These are phyloP conservation scores for Lepidocyrtoides sp. DNA, from an alignment of 2,888 invertebrate species.

Conservation along the genomic window DNA sequence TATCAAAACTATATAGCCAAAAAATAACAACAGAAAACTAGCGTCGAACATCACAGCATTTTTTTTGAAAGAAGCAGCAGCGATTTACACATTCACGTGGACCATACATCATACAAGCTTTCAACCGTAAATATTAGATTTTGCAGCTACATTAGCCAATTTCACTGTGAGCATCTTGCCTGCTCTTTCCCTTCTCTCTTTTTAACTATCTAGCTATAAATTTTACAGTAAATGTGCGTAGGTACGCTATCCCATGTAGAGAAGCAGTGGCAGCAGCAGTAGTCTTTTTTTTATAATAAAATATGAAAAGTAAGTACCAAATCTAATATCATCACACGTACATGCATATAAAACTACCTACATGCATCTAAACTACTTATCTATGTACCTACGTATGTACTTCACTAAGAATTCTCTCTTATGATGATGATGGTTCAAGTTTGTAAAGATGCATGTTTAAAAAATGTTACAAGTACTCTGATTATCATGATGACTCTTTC, in stretches of 20 bases:
- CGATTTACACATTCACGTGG: conserved; percentile 13
- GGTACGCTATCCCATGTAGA: too few relatives aligned
- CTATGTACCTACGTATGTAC: too few relatives aligned
- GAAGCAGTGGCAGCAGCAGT: not conserved
- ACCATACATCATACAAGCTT: conserved; percentile 53
- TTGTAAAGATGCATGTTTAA: too few relatives aligned
- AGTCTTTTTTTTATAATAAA: not conserved
- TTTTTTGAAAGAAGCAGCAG: conserved; percentile 24
- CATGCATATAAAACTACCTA: too few relatives aligned
- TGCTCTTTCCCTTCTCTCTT: not conserved
- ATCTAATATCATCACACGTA: not conserved
- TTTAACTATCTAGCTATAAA: too few relatives aligned
- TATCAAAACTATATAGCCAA: too few relatives aligned
- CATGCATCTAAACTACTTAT: too few relatives aligned
- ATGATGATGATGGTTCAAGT: not conserved
- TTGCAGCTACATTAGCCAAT: conserved; percentile 70
- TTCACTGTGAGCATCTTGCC: conserved; percentile 29
- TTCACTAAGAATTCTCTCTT: too few relatives aligned
- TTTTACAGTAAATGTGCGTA: too few relatives aligned
- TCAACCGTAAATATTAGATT: conserved; percentile 73
- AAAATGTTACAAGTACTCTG: too few relatives aligned
- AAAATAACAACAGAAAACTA: not conserved
- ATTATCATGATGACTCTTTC: too few relatives aligned
- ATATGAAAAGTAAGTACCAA: not conserved
- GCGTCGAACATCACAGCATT: too few relatives aligned